Evolutionary conservation across 1,140 invertebrate genomes (phyloP), one percentile per base, ranked within the genome.

Genomic region (Trypoxylus dichotomus): DNA sequence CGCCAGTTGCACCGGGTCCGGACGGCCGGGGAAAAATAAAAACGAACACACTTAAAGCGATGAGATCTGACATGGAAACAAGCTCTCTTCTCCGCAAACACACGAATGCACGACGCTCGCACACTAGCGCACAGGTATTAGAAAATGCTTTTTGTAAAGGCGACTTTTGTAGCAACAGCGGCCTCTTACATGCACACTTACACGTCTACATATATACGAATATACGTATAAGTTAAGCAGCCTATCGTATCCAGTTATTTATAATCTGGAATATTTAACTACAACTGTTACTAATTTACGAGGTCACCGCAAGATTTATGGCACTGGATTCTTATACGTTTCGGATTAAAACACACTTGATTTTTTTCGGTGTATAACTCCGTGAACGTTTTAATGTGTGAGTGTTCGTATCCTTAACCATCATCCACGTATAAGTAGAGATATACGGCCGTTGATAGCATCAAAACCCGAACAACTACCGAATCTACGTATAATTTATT

Each of bases 251-350:
- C 82, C 82, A 85, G 85, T 85, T 86, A 86, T 86, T 86, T 86
- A 86, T 86, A 86, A 85, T 86, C 84, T 83, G 83, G 83, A 85
- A 85, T 86, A 86, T 86, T 85, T 85, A 84, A 85, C 84, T 86
- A 86, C 85, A 86, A 85, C 83, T 84, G 84, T 84, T 83, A 81
- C 83, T 86, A 85, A 86, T 85, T 86, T 86, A 86, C 85, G 85
- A 86, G 85, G 84, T 86, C 85, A 85, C 83, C 80, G 77, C 77
- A 81, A 85, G 85, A 86, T 86, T 86, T 86, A 86, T 85, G 80
- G 82, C 79, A 74, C 81, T 80, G 81, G 84, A 84, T 86, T 84
- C 84, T 85, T 84, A 83, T 84, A 81, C 84, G 82, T 83, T 85
- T 85, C 81, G 84, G 84, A 85, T 85, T 85, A 84, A 84, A 63